Conservation (phyloP, 2,797 vertebrate species). For the Paratrypauchen microcephalus region DNA sequence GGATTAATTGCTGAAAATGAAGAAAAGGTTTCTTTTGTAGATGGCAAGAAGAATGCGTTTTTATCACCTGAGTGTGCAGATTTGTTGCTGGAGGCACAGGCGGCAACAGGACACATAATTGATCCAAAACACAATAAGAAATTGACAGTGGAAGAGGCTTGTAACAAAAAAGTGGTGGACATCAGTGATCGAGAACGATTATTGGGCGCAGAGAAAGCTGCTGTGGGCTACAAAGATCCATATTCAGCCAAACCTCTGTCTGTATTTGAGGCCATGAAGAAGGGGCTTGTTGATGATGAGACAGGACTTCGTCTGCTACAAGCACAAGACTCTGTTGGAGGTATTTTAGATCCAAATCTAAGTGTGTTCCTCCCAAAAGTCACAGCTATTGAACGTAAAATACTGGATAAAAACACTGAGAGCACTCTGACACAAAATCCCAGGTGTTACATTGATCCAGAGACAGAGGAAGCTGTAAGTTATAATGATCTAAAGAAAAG, state of each 20-base stretch:
- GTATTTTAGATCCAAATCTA: slow-evolving; percentile 4
- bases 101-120: slow-evolving; percentile 90
- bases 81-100: slow-evolving; percentile 89
- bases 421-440: neutral
- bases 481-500: slow-evolving; percentile 6
- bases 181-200: slow-evolving; percentile 84
- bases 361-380: slow-evolving; percentile 2
- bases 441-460: slow-evolving; percentile 8
- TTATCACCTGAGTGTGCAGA: slow-evolving; percentile 77
- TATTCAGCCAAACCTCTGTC: slow-evolving; percentile 1
- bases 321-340: slow-evolving; percentile 4
- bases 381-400: neutral
- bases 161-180: slow-evolving; percentile 83
- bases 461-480: neutral
- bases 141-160: slow-evolving; percentile 88
- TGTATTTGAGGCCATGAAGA: slow-evolving; percentile 4
- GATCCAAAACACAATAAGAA: slow-evolving; percentile 91
- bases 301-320: slow-evolving; percentile 1
- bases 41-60: slow-evolving; percentile 83
- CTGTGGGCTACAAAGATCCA: slow-evolving; percentile 47
- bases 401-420: neutral
- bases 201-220: slow-evolving; percentile 86
- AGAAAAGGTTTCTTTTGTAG: slow-evolving; percentile 84
- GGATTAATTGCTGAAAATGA: slow-evolving; percentile 76
- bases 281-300: neutral